Base-by-base conservation (phyloP, 2,888 invertebrate genomes). In the Caenorhabditis angaria region DNA sequence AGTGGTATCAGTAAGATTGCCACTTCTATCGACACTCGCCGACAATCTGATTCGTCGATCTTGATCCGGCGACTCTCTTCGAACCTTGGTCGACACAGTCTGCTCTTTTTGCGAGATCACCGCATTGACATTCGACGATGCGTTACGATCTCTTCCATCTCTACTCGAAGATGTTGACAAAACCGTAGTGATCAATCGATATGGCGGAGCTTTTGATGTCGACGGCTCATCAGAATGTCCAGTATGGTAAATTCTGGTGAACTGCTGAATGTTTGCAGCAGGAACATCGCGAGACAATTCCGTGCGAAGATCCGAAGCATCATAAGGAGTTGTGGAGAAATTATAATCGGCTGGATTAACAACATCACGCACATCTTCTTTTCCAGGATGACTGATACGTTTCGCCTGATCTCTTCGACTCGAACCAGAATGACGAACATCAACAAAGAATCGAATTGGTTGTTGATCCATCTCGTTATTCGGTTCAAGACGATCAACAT, bases 361-460 rank as follows among this genome's bases (percentile, higher is more conserved):
- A 22, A 54, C 50, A 20, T 76, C 65, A 12, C 61, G 61, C 24
- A 65, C 61, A n/a, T 81, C 80, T 58, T 81, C 80, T 29, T 64
- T 64, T 29, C 80, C 80, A 18, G 60, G 64, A 61, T 78, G 78
- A 47, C 58, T 62, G 0, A 67, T n/a, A 5, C 80, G 64, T 47
- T 63, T 70, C 2, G 67, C 61, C 22, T 56, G 58, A 47, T 65
- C 50, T 24, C 67, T 41, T 20, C 69, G 65, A n/a, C 69, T 67
- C 8, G 61, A 47, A 41, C 78, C 81, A 27, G 77, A 77, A 51
- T 81, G 81, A 18, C 67, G 61, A 10, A 83, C 68, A 58, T 76
- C 76, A 18, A 83, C 83, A 59, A 71, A 76, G 64, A 81, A 81
- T 25, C 78, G 68, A 47, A 84, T 72, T 4, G 83, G 84, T 41